Percentiles rank a stretch among this genome's conserved stretches.
phyloP scores from a whole-genome alignment of 2,888 invertebrate genomes.

The Oithona nana region DNA sequence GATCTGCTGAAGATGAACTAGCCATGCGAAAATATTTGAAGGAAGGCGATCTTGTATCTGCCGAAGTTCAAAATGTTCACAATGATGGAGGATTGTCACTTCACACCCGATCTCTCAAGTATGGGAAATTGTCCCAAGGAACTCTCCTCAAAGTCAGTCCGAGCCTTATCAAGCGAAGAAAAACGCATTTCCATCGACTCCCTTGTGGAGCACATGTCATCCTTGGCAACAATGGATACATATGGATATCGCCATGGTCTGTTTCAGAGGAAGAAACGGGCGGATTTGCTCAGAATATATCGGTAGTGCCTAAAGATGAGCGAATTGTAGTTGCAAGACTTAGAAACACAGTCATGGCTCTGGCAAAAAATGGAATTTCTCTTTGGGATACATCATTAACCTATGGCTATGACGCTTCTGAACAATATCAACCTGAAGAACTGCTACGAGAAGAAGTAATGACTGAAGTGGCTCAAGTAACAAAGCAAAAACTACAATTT shows the following conservation, averaged over 20 bases:
- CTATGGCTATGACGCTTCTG: slow-evolving; percentile 73
- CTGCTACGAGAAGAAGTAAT: slow-evolving; percentile 63
- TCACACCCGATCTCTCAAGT: slow-evolving; percentile 87
- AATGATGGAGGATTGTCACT: slow-evolving; percentile 77
- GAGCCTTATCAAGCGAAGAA: slow-evolving; percentile 70
- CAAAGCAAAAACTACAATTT: neutral
- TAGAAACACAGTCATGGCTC: slow-evolving; percentile 67
- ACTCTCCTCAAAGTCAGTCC: slow-evolving; percentile 31
- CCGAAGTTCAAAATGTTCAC: slow-evolving; percentile 84
- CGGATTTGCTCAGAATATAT: slow-evolving; percentile 44
- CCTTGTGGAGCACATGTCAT: slow-evolving; percentile 79
- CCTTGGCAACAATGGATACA: slow-evolving; percentile 85
- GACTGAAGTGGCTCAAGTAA: slow-evolving; percentile 46
- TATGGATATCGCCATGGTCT: slow-evolving; percentile 65
- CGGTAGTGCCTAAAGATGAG: neutral
- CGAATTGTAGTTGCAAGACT: slow-evolving; percentile 34
- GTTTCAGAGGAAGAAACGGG: slow-evolving; percentile 42
- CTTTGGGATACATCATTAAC: slow-evolving; percentile 25
- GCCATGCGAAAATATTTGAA: slow-evolving; percentile 86
- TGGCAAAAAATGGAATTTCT: slow-evolving; percentile 70
- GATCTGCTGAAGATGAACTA: slow-evolving; percentile 72
- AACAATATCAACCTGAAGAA: slow-evolving; percentile 48
- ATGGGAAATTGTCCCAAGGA: slow-evolving; percentile 55
- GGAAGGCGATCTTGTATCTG: slow-evolving; percentile 90
- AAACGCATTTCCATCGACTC: slow-evolving; percentile 86